Base-by-base conservation (phyloP, 2,797 vertebrate genomes). In the Telmatherina bonti region DNA sequence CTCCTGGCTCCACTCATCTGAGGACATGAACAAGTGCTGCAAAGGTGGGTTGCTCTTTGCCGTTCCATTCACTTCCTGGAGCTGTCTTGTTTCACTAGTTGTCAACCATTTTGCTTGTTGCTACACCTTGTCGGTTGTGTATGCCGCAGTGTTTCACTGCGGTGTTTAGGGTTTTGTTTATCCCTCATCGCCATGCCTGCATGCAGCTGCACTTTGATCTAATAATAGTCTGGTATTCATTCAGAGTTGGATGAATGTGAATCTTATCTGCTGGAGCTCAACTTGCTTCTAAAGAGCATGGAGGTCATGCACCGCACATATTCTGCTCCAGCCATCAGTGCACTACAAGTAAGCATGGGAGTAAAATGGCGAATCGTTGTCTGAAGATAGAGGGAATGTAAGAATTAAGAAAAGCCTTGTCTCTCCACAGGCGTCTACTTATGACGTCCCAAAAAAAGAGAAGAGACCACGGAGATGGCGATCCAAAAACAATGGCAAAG, bases 281-380 rank as follows among this genome's bases (percentile, higher is more conserved):
- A 95, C 85, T 94, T 99, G 82, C 94, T 99, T 72, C 93, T 99
- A 49, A 97, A 97, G 86, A 98, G 94, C 73, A 99, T 99, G 97
- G 97, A 99, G 62, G 96, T 97, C 79, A 91, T 99, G 73, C 97
- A 99, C 71, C 95, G 96, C 79, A 96, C 97, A 0, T 96, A 95
- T 30, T 99, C 97, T 0, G 96, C 96, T 0, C 97, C 98, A 1
- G 95, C 96, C 76, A 98, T 98, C 91, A 97, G 95, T 57, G 94
- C 94, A 79, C 94, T 97, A 79, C 97, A 97, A 93, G 97, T 99
- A 70, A 80, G 81, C 54, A 57, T 56, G 54, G 20, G 27, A 5
- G 27, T 58, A 51, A 12, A 51, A 5, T 13, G 1, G 4, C 5
- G 1, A 11, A 45, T 45, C 20, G 1, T 45, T n/a, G 43, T 45